These are phyloP conservation scores for Melozone crissalis DNA, from an alignment of 2,113 vertebrate genomes.

Conservation along the genomic window DNA sequence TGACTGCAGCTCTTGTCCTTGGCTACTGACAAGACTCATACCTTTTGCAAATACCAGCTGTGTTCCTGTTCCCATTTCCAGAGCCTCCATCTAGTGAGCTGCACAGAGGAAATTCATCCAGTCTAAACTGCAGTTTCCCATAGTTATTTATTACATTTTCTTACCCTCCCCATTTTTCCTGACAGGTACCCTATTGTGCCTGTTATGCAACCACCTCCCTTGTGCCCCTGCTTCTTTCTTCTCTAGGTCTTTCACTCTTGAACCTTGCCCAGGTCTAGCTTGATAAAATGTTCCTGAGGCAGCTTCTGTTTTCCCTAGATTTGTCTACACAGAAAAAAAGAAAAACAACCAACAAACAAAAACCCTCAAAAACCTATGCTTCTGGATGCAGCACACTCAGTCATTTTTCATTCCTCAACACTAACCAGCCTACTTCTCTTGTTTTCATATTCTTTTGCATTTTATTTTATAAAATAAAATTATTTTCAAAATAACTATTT, in stretches of 20 bases:
- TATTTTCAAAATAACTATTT: not conserved
- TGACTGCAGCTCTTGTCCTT: not conserved
- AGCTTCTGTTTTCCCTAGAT: not conserved
- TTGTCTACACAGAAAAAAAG: not conserved
- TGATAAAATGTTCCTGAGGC: not conserved
- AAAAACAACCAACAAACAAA: no score
- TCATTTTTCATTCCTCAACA: not conserved
- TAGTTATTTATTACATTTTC: not conserved
- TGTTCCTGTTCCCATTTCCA: not conserved
- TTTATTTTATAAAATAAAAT: not conserved
- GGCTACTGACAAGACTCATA: not conserved
- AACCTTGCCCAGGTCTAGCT: not conserved
- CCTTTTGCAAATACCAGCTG: not conserved
- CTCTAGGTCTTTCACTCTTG: not conserved
- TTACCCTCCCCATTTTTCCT: not conserved
- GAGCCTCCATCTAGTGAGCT: not conserved
- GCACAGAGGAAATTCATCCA: not conserved
- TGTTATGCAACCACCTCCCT: not conserved
- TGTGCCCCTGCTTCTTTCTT: not conserved
- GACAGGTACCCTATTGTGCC: fast-evolving
- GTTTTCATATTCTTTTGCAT: not conserved
- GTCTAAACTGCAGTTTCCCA: no score
- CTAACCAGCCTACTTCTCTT: not conserved
- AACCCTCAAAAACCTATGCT: not conserved
- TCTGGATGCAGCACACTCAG: not conserved